phyloP scores from a whole-genome alignment of 2,113 vertebrate species.

The Penelope pileata region DNA sequence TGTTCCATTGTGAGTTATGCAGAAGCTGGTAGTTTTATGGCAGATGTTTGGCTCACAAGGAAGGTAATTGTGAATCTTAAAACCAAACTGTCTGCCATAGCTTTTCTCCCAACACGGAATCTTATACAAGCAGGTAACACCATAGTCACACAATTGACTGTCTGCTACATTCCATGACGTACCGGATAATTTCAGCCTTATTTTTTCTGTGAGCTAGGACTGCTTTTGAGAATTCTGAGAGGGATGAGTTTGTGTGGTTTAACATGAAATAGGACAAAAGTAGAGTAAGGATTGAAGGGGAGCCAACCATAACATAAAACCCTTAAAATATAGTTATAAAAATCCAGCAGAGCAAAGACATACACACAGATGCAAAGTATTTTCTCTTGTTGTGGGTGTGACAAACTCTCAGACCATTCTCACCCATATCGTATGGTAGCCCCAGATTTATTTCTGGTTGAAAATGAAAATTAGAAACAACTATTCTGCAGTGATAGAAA shows the following conservation, averaged over 20 bases:
- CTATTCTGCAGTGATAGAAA: slow-evolving; percentile 12
- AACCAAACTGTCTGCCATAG: not conserved
- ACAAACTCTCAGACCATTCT: not conserved
- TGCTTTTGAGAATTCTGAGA: not conserved
- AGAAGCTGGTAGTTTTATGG: not conserved
- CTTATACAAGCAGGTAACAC: not conserved
- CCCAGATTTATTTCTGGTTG: not conserved
- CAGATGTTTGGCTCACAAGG: not conserved
- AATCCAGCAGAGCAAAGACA: not conserved
- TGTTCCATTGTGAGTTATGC: not conserved
- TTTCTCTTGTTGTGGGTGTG: not conserved
- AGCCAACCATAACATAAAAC: not conserved
- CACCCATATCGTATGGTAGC: not conserved
- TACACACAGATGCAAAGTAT: not conserved
- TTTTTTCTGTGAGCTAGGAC: not conserved
- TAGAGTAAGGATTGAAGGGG: not conserved
- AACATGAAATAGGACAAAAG: not conserved
- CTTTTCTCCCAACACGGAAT: not conserved
- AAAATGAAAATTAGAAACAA: slow-evolving; percentile 38
- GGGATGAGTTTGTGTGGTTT: not conserved
- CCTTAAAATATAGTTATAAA: not conserved
- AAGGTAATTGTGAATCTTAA: not conserved
- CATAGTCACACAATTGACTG: not conserved
- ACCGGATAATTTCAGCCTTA: not conserved
- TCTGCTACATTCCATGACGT: not conserved